These are phyloP conservation scores for Cryptoblepharus egeriae DNA, from an alignment of 2,797 vertebrate genomes.

Conservation along the genomic window DNA sequence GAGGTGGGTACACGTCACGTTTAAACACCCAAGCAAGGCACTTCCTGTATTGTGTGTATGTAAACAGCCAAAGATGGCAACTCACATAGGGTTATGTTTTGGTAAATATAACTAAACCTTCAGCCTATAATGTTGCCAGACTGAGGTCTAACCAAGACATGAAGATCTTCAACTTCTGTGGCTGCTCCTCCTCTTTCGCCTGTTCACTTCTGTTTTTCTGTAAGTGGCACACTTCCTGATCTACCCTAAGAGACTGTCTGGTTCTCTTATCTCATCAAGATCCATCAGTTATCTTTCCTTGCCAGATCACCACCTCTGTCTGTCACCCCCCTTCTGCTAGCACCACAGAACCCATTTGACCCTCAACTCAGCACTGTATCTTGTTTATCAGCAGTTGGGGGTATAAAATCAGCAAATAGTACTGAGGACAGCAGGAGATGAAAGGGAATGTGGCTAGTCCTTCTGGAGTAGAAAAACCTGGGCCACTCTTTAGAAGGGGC, in stretches of 20 bases:
- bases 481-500: too few relatives aligned
- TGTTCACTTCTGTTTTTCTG: neutral
- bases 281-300: neutral
- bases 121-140: too few relatives aligned
- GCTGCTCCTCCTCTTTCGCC: neutral
- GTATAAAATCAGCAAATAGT: too few relatives aligned
- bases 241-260: neutral
- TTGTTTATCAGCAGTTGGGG: too few relatives aligned
- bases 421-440: too few relatives aligned
- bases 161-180: neutral
- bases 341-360: neutral
- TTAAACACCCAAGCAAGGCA: constrained; percentile 40
- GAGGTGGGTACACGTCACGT: constrained; percentile 47
- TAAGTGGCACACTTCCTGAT: neutral
- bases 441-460: too few relatives aligned
- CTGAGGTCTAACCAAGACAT: neutral
- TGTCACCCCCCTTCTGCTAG: neutral
- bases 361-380: too few relatives aligned
- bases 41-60: constrained; percentile 38
- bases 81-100: constrained; percentile 1
- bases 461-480: too few relatives aligned
- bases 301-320: too few relatives aligned
- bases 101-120: neutral
- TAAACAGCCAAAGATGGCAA: constrained; percentile 9
- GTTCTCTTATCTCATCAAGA: too few relatives aligned